Evolutionary conservation across 2,888 invertebrate genomes (phyloP).

Genomic region (Calliopum simillimum): DNA sequence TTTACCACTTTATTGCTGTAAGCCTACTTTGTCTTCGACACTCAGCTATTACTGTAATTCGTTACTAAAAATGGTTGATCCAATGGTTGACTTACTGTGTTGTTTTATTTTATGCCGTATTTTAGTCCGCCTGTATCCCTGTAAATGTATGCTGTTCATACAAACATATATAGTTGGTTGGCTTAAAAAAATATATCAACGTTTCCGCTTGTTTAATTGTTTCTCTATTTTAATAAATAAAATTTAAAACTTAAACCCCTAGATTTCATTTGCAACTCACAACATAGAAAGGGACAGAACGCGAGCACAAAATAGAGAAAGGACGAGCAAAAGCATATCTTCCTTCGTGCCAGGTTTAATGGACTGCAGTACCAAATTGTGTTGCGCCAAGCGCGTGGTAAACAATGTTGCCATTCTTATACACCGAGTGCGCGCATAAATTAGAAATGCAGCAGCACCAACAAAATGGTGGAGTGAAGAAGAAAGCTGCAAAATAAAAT

Average conservation of each 20-base stretch:
- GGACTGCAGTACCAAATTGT: constrained; percentile 21
- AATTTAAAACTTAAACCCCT: constrained; percentile 19
- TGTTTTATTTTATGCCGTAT: no score
- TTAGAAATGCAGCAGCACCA: constrained; percentile 36
- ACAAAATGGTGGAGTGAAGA: background rate
- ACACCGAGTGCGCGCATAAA: constrained; percentile 61
- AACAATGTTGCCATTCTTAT: constrained; percentile 54
- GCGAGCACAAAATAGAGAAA: no score
- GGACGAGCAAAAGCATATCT: no score
- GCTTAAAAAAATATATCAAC: constrained; percentile 19
- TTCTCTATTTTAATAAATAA: constrained; percentile 35
- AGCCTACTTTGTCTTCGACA: no score
- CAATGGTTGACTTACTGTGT: no score
- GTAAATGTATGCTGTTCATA: background rate
- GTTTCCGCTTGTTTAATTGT: constrained; percentile 36
- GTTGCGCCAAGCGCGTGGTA: constrained; percentile 15
- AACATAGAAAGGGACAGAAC: no score
- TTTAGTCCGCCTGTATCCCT: no score
- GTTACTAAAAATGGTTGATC: no score
- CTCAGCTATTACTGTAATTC: no score
- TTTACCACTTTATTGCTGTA: no score
- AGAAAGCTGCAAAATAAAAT: background rate
- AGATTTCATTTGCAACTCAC: background rate
- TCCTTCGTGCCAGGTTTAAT: constrained; percentile 20
- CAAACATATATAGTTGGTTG: background rate